Conservation (phyloP, 2,113 vertebrate species). For the Paradoxurus hermaphroditus region DNA sequence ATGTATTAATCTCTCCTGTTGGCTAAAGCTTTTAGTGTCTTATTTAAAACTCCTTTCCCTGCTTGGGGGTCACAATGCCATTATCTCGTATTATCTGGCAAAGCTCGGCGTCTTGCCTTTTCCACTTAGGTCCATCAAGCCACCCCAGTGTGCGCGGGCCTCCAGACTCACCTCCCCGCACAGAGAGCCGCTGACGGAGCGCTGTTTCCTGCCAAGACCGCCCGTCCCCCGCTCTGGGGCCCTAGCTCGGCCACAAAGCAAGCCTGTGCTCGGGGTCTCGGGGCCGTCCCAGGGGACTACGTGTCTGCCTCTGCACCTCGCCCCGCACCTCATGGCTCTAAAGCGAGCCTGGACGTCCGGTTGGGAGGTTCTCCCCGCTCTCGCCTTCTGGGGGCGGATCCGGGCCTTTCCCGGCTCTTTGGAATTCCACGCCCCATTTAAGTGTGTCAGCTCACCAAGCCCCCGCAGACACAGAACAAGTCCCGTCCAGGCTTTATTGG, state of each 20-base stretch:
- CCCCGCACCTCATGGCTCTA: neutral
- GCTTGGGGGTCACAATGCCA: fast-evolving
- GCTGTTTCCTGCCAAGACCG: fast-evolving
- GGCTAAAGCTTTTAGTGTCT: neutral
- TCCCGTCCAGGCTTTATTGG: too few species aligned
- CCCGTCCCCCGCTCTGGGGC: too few species aligned
- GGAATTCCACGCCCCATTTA: fast-evolving
- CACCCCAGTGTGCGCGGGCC: neutral
- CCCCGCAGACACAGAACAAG: neutral
- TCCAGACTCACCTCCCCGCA: fast-evolving
- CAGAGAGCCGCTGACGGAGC: neutral
- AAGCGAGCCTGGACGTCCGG: neutral
- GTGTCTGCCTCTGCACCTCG: fast-evolving
- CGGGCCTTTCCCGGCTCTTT: neutral
- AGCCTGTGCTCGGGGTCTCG: neutral
- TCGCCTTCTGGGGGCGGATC: fast-evolving
- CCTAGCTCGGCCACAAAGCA: fast-evolving
- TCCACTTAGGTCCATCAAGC: too few species aligned
- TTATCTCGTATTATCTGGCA: fast-evolving
- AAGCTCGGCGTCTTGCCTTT: fast-evolving
- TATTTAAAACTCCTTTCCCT: neutral
- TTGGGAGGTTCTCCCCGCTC: fast-evolving
- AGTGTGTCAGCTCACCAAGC: too few species aligned
- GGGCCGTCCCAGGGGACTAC: fast-evolving
- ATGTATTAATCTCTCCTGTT: neutral